phyloP scores from a whole-genome alignment of 2,888 invertebrate genomes.

The Drosophila conformis region DNA sequence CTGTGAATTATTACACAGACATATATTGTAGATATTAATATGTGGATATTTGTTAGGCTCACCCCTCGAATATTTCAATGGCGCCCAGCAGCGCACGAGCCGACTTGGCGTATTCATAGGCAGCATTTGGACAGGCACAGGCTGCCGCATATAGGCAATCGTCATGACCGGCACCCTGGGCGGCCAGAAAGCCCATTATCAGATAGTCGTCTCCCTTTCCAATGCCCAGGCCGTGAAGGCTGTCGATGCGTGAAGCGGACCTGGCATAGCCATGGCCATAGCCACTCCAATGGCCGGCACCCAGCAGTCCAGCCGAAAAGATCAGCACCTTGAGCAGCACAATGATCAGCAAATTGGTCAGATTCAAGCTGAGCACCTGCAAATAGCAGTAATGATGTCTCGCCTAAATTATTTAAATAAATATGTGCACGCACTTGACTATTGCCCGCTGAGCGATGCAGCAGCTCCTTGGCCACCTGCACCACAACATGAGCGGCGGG shows the following conservation, averaged over 20 bases:
- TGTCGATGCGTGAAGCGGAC: constrained; percentile 70
- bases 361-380: constrained; percentile 89
- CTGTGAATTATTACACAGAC: constrained; percentile 48
- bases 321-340: constrained; percentile 93
- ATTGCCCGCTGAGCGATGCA: constrained; percentile 89
- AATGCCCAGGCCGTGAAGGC: constrained; percentile 79
- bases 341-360: constrained; percentile 92
- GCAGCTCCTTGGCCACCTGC: constrained; percentile 88
- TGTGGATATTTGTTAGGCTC: constrained; percentile 54
- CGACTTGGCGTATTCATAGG: constrained; percentile 90
- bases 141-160: constrained; percentile 91
- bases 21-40: background rate
- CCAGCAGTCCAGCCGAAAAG: constrained; percentile 92
- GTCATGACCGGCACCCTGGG: constrained; percentile 90
- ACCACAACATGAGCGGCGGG: constrained; percentile 84
- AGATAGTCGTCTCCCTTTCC: constrained; percentile 89
- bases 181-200: constrained; percentile 86
- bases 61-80: constrained; percentile 89
- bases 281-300: constrained; percentile 88
- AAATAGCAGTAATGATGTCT: constrained; percentile 17
- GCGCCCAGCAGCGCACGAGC: constrained; percentile 91
- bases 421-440: constrained; percentile 87
- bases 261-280: constrained; percentile 84
- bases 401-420: background rate
- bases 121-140: constrained; percentile 89